These are phyloP conservation scores for Vireo altiloquus DNA, from an alignment of 2,113 vertebrate genomes.

Conservation along the genomic window DNA sequence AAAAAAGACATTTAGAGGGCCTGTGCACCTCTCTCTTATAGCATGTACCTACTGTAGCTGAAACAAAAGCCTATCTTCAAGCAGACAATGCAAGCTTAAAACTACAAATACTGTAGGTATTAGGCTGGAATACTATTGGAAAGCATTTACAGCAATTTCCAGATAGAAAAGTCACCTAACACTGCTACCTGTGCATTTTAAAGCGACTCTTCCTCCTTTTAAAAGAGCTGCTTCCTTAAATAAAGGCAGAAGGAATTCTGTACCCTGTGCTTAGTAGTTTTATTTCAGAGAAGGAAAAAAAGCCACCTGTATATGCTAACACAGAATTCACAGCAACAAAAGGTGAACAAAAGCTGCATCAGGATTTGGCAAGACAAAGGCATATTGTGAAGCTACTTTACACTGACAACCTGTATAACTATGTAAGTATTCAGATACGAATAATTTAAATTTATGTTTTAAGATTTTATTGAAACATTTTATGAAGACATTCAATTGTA, in stretches of 20 bases:
- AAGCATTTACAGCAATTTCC: not conserved
- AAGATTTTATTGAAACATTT: not conserved
- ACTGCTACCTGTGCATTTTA: not conserved
- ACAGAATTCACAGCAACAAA: not conserved
- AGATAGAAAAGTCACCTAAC: not conserved
- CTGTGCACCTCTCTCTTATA: not conserved
- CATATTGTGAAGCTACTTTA: not conserved
- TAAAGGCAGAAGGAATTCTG: not conserved
- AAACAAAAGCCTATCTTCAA: not conserved
- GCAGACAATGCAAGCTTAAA: not conserved
- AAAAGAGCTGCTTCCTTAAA: not conserved
- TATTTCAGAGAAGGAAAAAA: not conserved
- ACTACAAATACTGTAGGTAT: not conserved
- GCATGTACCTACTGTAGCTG: not conserved
- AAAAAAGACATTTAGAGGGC: not conserved
- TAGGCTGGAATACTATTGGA: not conserved
- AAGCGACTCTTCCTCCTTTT: not conserved
- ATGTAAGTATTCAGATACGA: not conserved
- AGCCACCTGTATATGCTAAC: conserved; percentile 7
- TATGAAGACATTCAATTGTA: not conserved
- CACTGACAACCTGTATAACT: not conserved
- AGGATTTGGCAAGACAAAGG: conserved; percentile 13
- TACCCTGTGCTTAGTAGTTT: not conserved
- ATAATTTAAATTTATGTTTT: not conserved
- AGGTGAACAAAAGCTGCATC: conserved; percentile 30